A percentile compares a stretch with the other conserved stretches of the same genome.
Evolutionary conservation across 2,888 invertebrate genomes (phyloP).

Genomic region (Rhaphigaster nebulosa): DNA sequence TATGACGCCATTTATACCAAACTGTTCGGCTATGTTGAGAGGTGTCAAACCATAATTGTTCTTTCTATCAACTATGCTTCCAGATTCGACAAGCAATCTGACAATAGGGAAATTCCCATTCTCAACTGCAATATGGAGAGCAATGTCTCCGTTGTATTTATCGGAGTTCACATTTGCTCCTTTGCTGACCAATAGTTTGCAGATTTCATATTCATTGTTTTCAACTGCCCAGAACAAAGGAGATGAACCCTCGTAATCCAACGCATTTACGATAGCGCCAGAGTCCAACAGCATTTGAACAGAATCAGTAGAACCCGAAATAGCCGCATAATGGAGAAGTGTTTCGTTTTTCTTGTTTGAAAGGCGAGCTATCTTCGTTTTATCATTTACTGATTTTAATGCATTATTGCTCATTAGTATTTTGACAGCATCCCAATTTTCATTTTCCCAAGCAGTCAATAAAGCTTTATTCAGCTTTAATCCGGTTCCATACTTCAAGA

Average conservation of each 20-base stretch:
- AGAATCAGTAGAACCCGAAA: not conserved
- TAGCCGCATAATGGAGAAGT: not conserved
- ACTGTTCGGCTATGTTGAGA: constrained; percentile 29
- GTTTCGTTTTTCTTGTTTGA: not conserved
- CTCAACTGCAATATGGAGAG: not conserved
- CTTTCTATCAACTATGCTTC: not conserved
- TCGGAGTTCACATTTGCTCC: not conserved
- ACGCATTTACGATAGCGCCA: not conserved
- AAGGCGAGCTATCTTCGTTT: not conserved
- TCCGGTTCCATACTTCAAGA: not conserved
- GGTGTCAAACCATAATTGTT: constrained; percentile 36
- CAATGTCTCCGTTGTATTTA: not conserved
- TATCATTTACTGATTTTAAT: not conserved
- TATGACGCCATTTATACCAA: not conserved
- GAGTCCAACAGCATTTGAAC: not conserved
- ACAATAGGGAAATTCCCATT: not conserved
- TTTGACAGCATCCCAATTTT: not conserved
- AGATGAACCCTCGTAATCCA: not conserved
- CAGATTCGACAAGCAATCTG: not conserved
- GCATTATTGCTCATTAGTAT: not conserved
- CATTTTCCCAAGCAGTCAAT: not conserved
- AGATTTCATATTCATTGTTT: not conserved
- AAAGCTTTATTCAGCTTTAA: not conserved
- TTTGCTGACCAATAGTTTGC: not conserved
- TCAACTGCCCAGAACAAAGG: not conserved